A percentile compares a stretch with the other conserved stretches of the same genome.
Evolutionary conservation across 1,140 invertebrate species (phyloP).

Genomic region (Lamellibrachia luymesi): DNA sequence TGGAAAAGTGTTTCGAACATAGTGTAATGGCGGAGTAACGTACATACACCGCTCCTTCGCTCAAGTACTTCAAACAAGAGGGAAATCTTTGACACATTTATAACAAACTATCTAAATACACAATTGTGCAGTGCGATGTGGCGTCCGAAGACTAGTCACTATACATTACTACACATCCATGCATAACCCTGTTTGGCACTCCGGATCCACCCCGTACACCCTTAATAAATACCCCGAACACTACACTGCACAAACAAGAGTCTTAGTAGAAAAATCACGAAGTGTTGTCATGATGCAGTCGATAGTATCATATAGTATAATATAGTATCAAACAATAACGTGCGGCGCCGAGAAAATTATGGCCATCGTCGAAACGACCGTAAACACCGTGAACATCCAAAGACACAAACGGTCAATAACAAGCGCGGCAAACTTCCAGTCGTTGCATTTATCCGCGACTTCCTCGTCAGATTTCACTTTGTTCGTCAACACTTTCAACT

Average conservation of each 20-base stretch:
- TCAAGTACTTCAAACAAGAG: neutral
- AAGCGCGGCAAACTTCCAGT: constrained; percentile 99
- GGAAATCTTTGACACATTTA: too few species aligned
- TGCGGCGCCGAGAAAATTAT: constrained; percentile 69
- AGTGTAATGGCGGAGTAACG: neutral
- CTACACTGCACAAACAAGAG: neutral
- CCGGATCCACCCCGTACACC: neutral
- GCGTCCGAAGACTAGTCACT: neutral
- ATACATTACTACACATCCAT: neutral
- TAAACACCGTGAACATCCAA: constrained; percentile 98
- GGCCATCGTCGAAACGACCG: constrained; percentile 93
- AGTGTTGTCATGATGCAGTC: neutral
- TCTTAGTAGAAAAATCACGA: neutral
- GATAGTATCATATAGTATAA: neutral
- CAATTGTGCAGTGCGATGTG: neutral
- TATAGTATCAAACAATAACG: constrained; percentile 2
- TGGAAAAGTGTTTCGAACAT: neutral
- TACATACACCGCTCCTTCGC: neutral
- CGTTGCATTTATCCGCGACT: constrained; percentile 59
- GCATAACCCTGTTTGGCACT: neutral
- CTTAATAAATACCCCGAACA: neutral
- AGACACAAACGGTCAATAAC: constrained; percentile 98
- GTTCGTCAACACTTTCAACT: constrained; percentile 84
- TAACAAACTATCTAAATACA: neutral
- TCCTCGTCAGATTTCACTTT: constrained; percentile 57